Evolutionary conservation across 2,113 vertebrate genomes (phyloP), one percentile per base, ranked within the genome.

Genomic region (Paratilapia polleni): DNA sequence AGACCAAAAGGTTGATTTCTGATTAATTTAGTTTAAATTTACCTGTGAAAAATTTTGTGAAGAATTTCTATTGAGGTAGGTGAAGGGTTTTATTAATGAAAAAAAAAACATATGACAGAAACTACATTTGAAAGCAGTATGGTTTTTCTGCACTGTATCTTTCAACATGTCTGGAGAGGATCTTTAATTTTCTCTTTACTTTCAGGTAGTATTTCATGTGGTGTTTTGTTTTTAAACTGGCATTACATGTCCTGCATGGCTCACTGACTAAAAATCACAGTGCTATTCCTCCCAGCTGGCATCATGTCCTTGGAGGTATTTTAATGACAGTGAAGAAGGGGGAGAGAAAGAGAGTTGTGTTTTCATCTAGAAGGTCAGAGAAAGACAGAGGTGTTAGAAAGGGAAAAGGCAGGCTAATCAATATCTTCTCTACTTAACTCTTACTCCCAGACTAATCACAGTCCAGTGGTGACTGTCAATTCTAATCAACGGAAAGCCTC

Each of bases 401-500:
- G 41, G 56, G 24, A 74, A 36, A 74, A 75, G 75, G 75, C 57
- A 14, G 57, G 47, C 36, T 38, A 78, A 87, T 83, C 68, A 82
- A 78, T 81, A 60, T 56, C 63, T 56, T 58, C 64, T 83, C 64
- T 24, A 54, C 56, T 80, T 15, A 49, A 63, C 43, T 61, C 61
- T 28, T 31, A 22, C 80, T 80, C 68, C 34, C 70, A 73, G 68
- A 60, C 41, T 81, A 80, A 68, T 79, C 75, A 66, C 87, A 91
- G 77, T 83, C 76, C 73, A 89, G 61, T 76, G 62, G 85, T 73
- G 57, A 52, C 81, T 75, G 87, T 91, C 82, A 87, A 64, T 85
- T 86, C 74, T 82, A 59, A 80, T 89, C 68, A 78, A 24, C 58
- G 22, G 5, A 22, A 28, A 62, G 36, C 22, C 74, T 38, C 49